Base-by-base conservation (phyloP, 2,797 vertebrate species). In the Malurus splendens region DNA sequence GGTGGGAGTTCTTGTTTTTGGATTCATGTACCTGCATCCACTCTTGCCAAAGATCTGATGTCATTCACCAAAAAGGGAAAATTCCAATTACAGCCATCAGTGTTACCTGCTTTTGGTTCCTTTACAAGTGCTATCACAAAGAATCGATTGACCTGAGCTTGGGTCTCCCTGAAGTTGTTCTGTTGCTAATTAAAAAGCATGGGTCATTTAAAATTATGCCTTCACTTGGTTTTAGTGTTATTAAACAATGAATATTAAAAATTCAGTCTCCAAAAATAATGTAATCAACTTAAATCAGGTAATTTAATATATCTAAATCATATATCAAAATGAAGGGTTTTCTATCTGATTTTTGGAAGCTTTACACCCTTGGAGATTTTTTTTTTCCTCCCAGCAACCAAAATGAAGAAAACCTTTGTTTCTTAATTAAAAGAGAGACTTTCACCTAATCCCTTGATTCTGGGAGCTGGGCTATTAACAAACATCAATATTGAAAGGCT, bases 381-480 rank as follows among this genome's bases (percentile, higher is more conserved):
- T 71, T 71, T 61, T 55, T 23, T 52, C 7, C 1, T 36, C 36
- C 33, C 32, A 54, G 36, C 44, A 70, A 70, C n/a, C 16, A 84
- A 82, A 72, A 79, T 55, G 25, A 82, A 88, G 39, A 82, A 87
- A 90, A 56, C 1, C 20, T 62, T 87, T 91, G 73, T 87, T 93
- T 89, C 55, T 89, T 81, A 85, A 91, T 77, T 87, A 65, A 90
- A 95, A 74, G 51, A 74, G 75, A 84, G 30, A 61, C 25, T 68
- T 84, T 42, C 32, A 70, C 23, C 20, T 93, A 84, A 91, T 79
- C 61, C 72, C n/a, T 78, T 65, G 55, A 80, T 85, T 90, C 51
- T 9, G 7, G 23, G 33, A 89, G 30, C 28, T 65, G 33, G 30
- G 23, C 55, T 79, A 71, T 76, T 90, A 91, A 71, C 33, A 94